Conservation (phyloP, 64 coral and sea anemone genomes). For the Catalaphyllia jardinei region DNA sequence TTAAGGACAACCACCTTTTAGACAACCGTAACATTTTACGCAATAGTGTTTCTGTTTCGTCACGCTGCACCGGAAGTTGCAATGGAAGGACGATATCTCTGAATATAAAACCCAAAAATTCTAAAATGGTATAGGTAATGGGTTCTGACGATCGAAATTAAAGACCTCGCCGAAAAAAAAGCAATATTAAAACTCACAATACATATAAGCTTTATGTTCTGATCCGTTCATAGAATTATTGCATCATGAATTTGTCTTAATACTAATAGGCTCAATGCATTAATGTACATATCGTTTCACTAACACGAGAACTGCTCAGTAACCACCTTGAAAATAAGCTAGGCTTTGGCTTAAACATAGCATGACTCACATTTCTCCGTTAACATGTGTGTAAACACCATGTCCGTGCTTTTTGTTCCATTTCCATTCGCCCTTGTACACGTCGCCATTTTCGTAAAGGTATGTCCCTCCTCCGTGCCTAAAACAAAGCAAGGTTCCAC, state of each 20-base stretch:
- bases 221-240: too few relatives aligned
- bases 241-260: too few relatives aligned
- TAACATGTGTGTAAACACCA: slow-evolving; percentile 59
- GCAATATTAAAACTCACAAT: too few relatives aligned
- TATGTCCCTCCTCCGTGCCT: slow-evolving; percentile 75
- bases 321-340: background rate
- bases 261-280: too few relatives aligned
- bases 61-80: background rate
- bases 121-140: too few relatives aligned
- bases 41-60: background rate
- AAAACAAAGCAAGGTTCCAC: slow-evolving; percentile 19
- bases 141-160: too few relatives aligned
- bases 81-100: background rate
- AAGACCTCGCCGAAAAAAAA: too few relatives aligned
- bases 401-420: slow-evolving; percentile 67
- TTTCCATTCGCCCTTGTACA: slow-evolving; percentile 87
- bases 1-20: too few relatives aligned
- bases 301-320: too few relatives aligned
- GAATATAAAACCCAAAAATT: too few relatives aligned
- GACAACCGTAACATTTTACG: background rate
- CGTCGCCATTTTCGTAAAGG: slow-evolving; percentile 80
- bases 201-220: too few relatives aligned
- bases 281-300: too few relatives aligned
- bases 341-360: background rate
- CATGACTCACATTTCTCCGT: slow-evolving; percentile 55